Conservation (phyloP, 53 echinoderm and acorn worm species). For the Crossaster papposus region DNA sequence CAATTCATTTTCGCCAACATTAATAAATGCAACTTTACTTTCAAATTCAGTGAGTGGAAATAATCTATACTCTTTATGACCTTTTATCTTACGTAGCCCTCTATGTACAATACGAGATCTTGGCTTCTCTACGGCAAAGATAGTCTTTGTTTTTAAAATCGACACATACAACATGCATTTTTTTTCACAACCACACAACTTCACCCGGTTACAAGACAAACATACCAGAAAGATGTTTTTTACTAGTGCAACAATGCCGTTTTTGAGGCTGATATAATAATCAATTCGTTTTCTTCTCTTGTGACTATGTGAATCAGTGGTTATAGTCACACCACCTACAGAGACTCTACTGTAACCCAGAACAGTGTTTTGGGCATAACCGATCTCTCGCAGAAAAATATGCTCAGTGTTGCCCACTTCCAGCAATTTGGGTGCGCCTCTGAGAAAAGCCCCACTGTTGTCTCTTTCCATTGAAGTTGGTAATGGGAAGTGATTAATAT, state of each 20-base stretch:
- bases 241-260: slow-evolving; percentile 30
- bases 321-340: not conserved
- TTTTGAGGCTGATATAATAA: slow-evolving; percentile 17
- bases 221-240: slow-evolving; percentile 41
- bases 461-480: not conserved
- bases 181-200: slow-evolving; percentile 33
- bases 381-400: not conserved
- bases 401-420: not conserved
- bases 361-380: not conserved
- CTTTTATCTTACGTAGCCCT: slow-evolving; percentile 18
- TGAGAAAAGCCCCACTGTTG: not conserved
- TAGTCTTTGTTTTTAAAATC: not conserved
- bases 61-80: slow-evolving; percentile 18
- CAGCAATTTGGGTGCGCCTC: not conserved
- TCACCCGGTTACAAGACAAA: slow-evolving; percentile 1
- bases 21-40: slow-evolving; percentile 3
- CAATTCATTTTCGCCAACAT: not conserved
- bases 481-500: not conserved
- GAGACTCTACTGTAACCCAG: slow-evolving; percentile 4
- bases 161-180: slow-evolving; percentile 26
- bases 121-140: not conserved
- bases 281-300: slow-evolving; percentile 36
- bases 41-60: slow-evolving; percentile 12
- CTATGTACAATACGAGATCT: slow-evolving; percentile 4
- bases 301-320: slow-evolving; percentile 1